Base-by-base conservation (phyloP, 2,113 vertebrate species). In the Anguilla japonica region DNA sequence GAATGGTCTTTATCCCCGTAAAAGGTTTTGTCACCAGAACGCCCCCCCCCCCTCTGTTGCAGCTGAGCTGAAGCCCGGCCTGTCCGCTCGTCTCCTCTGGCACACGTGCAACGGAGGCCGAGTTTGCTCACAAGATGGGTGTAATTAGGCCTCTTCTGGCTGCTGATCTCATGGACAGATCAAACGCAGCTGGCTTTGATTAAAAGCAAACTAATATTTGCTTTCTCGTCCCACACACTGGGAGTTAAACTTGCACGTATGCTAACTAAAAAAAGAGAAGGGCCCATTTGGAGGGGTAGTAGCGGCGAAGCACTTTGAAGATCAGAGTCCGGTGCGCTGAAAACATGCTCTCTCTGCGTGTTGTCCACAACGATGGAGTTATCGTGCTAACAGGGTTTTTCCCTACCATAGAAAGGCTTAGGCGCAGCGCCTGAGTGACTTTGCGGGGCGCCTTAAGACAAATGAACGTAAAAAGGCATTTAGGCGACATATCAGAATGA, bases 91-190 rank as follows among this genome's bases (percentile, higher is more conserved):
- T 63, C 57, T 60, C 56, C 56, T 83, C 18, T n/a, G 22, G 53
- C 9, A 4, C 22, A n/a, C 71, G 11, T 43, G n/a, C 5, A 67
- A 16, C 41, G 5, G 67, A 41, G 26, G 84, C 26, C 50, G 41
- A 26, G 26, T 85, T 46, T 29, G 5, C 40, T 29, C 83, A 83
- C 60, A 60, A 82, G 87, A 63, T 57, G 15, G 26, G 29, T 81
- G 34, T 89, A 86, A 85, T 85, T 84, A 75, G 88, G 83, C 75
- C 26, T 63, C 39, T 40, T 75, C 85, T 88, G 86, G 86, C 83
- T 34, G 41, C 34, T 60, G 16, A 63, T 88, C 56, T 15, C 82
- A 81, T 46, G 41, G 39, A 84, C 80, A 84, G 60, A 82, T 84
- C 84, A 83, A 75, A 83, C 82, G 50, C 90, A 85, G 82, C 85